Conservation (phyloP, 2,888 invertebrate species). For the Malachius bipustulatus region DNA sequence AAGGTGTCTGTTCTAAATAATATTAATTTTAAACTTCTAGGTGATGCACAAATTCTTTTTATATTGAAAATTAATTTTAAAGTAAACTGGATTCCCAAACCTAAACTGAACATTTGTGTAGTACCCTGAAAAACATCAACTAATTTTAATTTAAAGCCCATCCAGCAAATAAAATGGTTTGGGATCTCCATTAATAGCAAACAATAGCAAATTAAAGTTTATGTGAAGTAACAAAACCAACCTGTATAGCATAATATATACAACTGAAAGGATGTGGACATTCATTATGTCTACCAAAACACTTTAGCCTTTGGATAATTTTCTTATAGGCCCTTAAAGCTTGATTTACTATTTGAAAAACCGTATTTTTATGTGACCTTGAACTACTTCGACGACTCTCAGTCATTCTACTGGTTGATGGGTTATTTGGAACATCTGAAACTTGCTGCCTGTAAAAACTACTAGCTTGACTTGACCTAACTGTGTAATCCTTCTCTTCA, state of each 20-base stretch:
- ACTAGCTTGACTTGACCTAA: constrained; percentile 26
- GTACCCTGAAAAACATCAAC: constrained; percentile 39
- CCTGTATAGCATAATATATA: constrained; percentile 43
- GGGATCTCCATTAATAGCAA: no score
- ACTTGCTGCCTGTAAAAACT: constrained; percentile 27
- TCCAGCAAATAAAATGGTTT: no score
- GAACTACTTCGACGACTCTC: constrained; percentile 26
- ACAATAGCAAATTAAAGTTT: no score
- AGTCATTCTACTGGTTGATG: constrained; percentile 16
- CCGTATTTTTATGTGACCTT: constrained; percentile 26
- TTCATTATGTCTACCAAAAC: constrained; percentile 36
- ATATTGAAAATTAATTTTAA: constrained; percentile 47
- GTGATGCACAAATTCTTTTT: constrained; percentile 41
- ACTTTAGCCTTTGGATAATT: constrained; percentile 40
- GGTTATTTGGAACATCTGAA: constrained; percentile 24
- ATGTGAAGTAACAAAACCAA: no score
- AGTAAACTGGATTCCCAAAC: constrained; percentile 48
- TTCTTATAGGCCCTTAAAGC: constrained; percentile 37
- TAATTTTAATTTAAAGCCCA: no score
- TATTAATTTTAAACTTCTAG: constrained; percentile 39
- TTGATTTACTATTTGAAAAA: constrained; percentile 34
- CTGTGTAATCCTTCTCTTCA: constrained; percentile 41
- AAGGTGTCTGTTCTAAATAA: constrained; percentile 45
- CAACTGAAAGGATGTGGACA: constrained; percentile 56
- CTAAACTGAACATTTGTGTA: constrained; percentile 46